Conservation (phyloP, 2,797 vertebrate genomes). For the Cyprinella venusta region DNA sequence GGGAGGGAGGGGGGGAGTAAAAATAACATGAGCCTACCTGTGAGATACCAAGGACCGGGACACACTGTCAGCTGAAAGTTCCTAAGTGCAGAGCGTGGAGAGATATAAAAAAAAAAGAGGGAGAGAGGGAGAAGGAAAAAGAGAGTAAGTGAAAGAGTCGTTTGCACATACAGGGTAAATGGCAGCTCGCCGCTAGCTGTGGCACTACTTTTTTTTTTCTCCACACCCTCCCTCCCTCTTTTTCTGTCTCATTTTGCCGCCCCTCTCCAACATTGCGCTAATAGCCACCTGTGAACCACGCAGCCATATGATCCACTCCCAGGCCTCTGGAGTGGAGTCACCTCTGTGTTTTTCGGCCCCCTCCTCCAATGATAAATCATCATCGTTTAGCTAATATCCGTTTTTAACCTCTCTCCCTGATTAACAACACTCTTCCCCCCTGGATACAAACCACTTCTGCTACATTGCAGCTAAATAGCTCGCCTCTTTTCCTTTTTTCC, state of each 20-base stretch:
- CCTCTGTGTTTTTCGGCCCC: constrained; percentile 57
- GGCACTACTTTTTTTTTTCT: constrained; percentile 69
- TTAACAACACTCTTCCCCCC: constrained; percentile 70
- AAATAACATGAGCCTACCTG: constrained; percentile 60
- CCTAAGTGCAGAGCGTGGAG: constrained; percentile 48
- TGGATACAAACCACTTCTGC: constrained; percentile 63
- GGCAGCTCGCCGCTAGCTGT: constrained; percentile 66
- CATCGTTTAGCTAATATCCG: constrained; percentile 67
- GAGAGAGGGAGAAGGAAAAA: constrained; percentile 51
- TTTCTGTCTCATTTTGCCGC: constrained; percentile 51
- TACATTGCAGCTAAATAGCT: constrained; percentile 62
- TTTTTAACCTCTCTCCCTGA: constrained; percentile 70
- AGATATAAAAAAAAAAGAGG: constrained; percentile 33
- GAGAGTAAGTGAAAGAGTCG: constrained; percentile 48
- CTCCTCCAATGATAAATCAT: constrained; percentile 65
- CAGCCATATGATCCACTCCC: constrained; percentile 80
- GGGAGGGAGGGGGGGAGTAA: constrained; percentile 33
- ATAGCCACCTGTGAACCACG: constrained; percentile 79
- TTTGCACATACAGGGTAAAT: constrained; percentile 61
- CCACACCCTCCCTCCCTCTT: constrained; percentile 44
- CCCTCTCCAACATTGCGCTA: constrained; percentile 72
- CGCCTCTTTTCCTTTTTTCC: constrained; percentile 44
- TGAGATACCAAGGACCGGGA: constrained; percentile 46
- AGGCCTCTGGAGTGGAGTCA: constrained; percentile 71
- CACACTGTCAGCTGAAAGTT: constrained; percentile 55